Conservation (phyloP, 1,140 invertebrate genomes). For the Sipha flava region DNA sequence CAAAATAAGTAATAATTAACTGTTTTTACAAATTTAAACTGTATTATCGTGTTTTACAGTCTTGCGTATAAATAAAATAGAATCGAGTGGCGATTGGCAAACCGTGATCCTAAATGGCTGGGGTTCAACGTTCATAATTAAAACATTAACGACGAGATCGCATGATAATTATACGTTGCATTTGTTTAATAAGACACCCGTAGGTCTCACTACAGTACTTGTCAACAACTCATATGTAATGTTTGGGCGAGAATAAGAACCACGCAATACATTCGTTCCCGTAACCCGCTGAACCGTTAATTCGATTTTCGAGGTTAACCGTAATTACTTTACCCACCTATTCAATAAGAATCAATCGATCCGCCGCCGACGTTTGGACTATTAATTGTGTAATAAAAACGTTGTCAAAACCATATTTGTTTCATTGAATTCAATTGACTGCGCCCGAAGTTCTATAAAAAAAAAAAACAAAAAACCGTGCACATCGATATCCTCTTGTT, state of each 20-base stretch:
- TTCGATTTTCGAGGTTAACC: neutral
- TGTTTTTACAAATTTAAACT: too few species aligned
- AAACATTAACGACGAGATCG: too few species aligned
- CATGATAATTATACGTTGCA: too few species aligned
- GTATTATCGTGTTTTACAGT: too few species aligned
- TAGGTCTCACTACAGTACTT: too few species aligned
- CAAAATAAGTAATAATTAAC: too few species aligned
- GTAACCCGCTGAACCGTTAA: conserved; percentile 3
- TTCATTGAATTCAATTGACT: conserved; percentile 9
- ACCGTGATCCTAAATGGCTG: too few species aligned
- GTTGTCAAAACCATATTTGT: neutral
- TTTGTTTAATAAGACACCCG: too few species aligned
- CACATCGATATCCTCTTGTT: neutral
- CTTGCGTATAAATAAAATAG: too few species aligned
- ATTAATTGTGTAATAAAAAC: neutral
- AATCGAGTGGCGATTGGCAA: too few species aligned
- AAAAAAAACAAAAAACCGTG: neutral
- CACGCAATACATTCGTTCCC: neutral
- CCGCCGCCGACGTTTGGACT: neutral
- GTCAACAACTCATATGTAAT: neutral
- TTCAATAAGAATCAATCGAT: neutral
- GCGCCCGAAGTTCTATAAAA: neutral
- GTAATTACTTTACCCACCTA: neutral
- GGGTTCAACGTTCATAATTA: too few species aligned
- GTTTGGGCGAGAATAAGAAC: neutral